Base-by-base conservation (phyloP, 2,113 vertebrate genomes). In the Hystrix cristata region DNA sequence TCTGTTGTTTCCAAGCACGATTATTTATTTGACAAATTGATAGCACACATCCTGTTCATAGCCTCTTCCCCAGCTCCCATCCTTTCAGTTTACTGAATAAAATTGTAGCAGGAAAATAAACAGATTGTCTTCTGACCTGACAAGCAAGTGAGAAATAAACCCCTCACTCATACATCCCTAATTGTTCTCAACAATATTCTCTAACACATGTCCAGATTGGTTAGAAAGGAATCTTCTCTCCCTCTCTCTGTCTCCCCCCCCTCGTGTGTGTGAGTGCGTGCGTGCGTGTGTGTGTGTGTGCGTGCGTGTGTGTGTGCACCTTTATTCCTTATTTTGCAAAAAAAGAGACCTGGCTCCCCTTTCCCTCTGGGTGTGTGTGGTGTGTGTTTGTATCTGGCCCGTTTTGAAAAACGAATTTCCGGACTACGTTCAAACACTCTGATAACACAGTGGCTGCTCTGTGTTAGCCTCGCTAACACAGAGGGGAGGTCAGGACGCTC, bases 11-110 rank as follows among this genome's bases (percentile, higher is more conserved):
- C 95, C 96, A 97, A 98, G 97, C 97, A 97, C 97, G 96, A 97
- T 97, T 98, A 98, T 97, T 98, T 98, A 97, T 98, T 97, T 97
- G 97, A 98, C 97, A 98, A 98, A 98, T 97, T 97, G 97, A 97
- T 97, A 96, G 97, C 97, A 97, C 94, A 96, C 96, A 97, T 97
- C 97, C 96, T 97, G 97, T 96, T 97, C 96, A 71, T 97, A 97
- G 92, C 95, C 96, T 93, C 94, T 96, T 95, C 83, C 51, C 91
- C 88, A n/a, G 87, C 96, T 80, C 96, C 94, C 80, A 57, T 80
- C 97, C 90, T 81, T 96, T 80, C 93, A 97, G 97, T 97, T 69
- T 94, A 57, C 96, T 98, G 89, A 95, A 93, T 96, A 95, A 97
- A 97, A 98, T 85, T 87, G 96, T 95, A 96, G 87, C 95, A n/a